phyloP scores from a whole-genome alignment of 1,140 invertebrate genomes.

The Drosophila teissieri region DNA sequence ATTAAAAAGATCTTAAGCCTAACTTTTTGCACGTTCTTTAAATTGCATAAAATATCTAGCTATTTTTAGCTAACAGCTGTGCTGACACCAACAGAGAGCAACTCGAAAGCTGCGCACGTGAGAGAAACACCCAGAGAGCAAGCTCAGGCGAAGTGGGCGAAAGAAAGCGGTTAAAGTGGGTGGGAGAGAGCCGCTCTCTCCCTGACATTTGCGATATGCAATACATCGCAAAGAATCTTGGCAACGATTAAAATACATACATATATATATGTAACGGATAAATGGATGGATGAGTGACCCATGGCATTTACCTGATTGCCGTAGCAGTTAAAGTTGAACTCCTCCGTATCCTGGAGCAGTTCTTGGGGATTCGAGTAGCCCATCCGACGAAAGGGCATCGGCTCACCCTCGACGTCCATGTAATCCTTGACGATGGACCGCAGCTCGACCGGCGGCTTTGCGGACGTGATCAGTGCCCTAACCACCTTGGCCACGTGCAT shows the following conservation, averaged over 20 bases:
- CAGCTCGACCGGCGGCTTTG: conserved; percentile 63
- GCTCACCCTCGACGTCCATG: conserved; percentile 44
- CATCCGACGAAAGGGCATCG: conserved; percentile 45
- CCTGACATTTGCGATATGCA: conserved; percentile 7
- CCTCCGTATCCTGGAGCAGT: conserved; percentile 44
- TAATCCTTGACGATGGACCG: conserved; percentile 57
- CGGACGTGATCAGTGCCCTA: conserved; percentile 67
- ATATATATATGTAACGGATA: conserved; percentile 2
- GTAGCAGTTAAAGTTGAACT: conserved; percentile 47
- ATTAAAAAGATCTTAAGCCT: too few species aligned
- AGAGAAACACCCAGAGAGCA: conserved; percentile 9
- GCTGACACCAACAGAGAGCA: not conserved
- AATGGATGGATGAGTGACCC: not conserved
- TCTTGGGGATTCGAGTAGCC: conserved; percentile 35
- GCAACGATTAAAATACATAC: conserved; percentile 14
- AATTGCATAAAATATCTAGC: not conserved
- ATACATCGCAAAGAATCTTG: conserved; percentile 31
- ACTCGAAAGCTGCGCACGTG: conserved; percentile 41
- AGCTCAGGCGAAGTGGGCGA: conserved; percentile 8
- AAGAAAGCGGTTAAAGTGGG: conserved; percentile 12
- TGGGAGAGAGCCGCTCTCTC: conserved; percentile 7
- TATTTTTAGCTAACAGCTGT: not conserved
- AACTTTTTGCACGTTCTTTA: not conserved
- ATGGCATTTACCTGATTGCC: conserved; percentile 46
- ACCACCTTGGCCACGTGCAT: conserved; percentile 53